phyloP scores from a whole-genome alignment of 2,113 vertebrate genomes.

The Cyphomyrus plagiostoma region DNA sequence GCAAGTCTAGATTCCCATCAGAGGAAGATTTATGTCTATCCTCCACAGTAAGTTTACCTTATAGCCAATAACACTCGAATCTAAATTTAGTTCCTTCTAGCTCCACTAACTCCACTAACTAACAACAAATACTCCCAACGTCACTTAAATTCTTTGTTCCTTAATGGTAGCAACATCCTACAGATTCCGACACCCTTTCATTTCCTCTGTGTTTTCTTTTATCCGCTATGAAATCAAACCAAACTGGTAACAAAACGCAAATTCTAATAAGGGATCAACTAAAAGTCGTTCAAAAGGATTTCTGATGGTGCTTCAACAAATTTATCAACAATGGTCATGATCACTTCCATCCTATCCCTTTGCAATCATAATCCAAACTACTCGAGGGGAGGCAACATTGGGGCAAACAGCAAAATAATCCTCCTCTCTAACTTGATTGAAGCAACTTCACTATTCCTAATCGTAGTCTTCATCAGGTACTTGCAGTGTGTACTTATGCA shows the following conservation, averaged over 20 bases:
- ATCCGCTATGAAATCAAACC: background rate
- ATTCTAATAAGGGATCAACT: background rate
- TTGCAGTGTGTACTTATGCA: background rate
- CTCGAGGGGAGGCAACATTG: background rate
- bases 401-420: background rate
- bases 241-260: background rate
- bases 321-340: background rate
- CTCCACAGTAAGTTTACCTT: background rate
- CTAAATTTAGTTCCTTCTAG: background rate
- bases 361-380: background rate
- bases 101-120: background rate
- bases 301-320: background rate
- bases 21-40: background rate
- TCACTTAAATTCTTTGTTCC: background rate
- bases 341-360: background rate
- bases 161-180: background rate
- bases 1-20: background rate
- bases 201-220: background rate
- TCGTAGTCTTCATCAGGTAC: background rate
- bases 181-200: background rate
- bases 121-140: background rate
- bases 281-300: background rate
- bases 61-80: background rate
- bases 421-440: background rate
- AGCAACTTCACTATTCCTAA: background rate